A percentile compares a stretch with the other conserved stretches of the same genome.
Conservation (phyloP, 2,888 invertebrate genomes). For the Brenthis daphne region DNA sequence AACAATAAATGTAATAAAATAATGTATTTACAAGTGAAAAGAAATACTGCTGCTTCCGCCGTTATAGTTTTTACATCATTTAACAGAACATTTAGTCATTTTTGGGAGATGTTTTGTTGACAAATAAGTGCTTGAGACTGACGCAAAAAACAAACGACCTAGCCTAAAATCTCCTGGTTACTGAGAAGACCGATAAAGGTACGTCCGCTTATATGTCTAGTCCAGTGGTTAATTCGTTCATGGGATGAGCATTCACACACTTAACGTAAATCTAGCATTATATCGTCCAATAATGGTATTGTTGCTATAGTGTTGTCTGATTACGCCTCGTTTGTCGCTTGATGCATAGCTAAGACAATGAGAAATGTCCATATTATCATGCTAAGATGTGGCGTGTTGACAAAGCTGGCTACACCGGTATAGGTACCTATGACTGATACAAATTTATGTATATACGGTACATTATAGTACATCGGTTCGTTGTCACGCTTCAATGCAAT, state of each 20-base stretch:
- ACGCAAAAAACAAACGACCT: too few species aligned
- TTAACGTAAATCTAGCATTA: constrained; percentile 13
- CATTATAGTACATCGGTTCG: neutral
- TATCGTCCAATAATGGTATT: constrained; percentile 20
- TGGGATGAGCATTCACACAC: constrained; percentile 17
- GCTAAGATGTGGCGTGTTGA: constrained; percentile 33
- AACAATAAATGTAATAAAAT: too few species aligned
- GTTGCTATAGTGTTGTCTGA: constrained; percentile 23
- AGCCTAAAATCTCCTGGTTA: too few species aligned
- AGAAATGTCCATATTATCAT: constrained; percentile 25
- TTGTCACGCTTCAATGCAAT: constrained; percentile 4
- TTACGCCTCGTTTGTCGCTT: constrained; percentile 32
- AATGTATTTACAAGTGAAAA: too few species aligned
- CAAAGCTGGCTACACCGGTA: constrained; percentile 16
- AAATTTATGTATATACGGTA: neutral
- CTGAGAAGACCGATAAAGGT: too few species aligned
- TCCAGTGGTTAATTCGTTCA: too few species aligned
- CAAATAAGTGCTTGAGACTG: too few species aligned
- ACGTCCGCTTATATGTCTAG: too few species aligned
- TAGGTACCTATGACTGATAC: constrained; percentile 5
- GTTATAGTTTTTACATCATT: too few species aligned
- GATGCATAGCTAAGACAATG: constrained; percentile 29
- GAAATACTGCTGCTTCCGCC: too few species aligned
- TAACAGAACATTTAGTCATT: too few species aligned
- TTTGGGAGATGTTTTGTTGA: too few species aligned